Evolutionary conservation across 2,113 vertebrate species (phyloP).

Genomic region (Grallaria varia): DNA sequence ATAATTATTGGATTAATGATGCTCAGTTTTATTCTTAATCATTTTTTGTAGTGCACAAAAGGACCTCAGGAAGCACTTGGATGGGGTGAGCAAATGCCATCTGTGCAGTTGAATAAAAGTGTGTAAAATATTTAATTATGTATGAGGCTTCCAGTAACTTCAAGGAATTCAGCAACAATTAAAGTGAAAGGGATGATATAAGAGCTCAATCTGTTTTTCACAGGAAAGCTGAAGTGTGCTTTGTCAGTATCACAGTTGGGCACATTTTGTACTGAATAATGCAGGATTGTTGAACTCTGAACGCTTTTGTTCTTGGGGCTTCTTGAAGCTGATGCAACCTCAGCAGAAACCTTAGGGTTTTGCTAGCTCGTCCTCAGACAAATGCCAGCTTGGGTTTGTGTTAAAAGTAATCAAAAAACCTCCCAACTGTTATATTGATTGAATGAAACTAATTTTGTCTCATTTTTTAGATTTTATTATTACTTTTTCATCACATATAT

Average conservation of each 20-base stretch:
- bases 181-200: conserved; percentile 24
- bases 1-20: conserved; percentile 52
- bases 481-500: background rate
- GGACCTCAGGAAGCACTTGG: conserved; percentile 26
- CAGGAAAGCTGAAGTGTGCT: background rate
- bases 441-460: background rate
- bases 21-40: conserved; percentile 34
- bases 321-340: background rate
- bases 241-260: background rate
- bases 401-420: background rate
- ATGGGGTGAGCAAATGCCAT: conserved; percentile 50
- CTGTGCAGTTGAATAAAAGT: conserved; percentile 52
- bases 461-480: background rate
- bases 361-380: background rate
- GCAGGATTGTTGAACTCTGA: background rate
- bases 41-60: conserved; percentile 15
- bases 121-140: conserved; percentile 58
- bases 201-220: conserved; percentile 7
- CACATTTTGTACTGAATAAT: background rate
- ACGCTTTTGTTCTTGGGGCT: conserved; percentile 30
- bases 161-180: conserved; percentile 47
- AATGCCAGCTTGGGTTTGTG: background rate
- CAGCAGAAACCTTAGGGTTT: background rate
- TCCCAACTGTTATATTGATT: background rate
- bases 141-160: conserved; percentile 29